phyloP scores from a whole-genome alignment of 2,797 vertebrate genomes.

The Gastrophryne carolinensis region DNA sequence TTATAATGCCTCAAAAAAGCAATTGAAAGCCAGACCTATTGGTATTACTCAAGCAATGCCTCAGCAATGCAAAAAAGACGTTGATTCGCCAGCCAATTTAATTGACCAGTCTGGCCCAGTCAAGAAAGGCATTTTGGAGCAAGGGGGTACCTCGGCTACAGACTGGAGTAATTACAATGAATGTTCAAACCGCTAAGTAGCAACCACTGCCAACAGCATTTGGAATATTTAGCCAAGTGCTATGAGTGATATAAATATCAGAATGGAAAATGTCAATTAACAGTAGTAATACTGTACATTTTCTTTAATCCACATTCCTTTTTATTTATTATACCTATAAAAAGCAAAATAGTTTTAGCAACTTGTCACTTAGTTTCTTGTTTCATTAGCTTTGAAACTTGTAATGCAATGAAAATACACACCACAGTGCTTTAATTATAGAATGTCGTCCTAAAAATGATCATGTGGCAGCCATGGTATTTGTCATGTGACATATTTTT shows the following conservation, averaged over 20 bases:
- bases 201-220: background rate
- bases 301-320: background rate
- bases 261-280: background rate
- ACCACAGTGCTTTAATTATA: conserved; percentile 23
- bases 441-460: background rate
- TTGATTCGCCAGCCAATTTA: conserved; percentile 44
- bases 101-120: conserved; percentile 57
- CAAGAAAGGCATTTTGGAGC: conserved; percentile 61
- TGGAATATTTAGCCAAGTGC: background rate
- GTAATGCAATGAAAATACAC: conserved; percentile 23
- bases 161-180: conserved; percentile 54
- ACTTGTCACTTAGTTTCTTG: background rate
- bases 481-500: background rate
- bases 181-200: conserved; percentile 45
- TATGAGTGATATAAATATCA: background rate
- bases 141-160: conserved; percentile 50
- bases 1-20: conserved; percentile 52
- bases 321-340: background rate
- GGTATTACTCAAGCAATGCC: conserved; percentile 68
- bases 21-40: conserved; percentile 63
- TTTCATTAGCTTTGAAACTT: background rate
- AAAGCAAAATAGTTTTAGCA: background rate
- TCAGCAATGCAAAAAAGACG: conserved; percentile 57
- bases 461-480: background rate
- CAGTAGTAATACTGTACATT: background rate